These are phyloP conservation scores for Leucopsar rothschildi DNA, from an alignment of 2,113 vertebrate genomes.

Conservation along the genomic window DNA sequence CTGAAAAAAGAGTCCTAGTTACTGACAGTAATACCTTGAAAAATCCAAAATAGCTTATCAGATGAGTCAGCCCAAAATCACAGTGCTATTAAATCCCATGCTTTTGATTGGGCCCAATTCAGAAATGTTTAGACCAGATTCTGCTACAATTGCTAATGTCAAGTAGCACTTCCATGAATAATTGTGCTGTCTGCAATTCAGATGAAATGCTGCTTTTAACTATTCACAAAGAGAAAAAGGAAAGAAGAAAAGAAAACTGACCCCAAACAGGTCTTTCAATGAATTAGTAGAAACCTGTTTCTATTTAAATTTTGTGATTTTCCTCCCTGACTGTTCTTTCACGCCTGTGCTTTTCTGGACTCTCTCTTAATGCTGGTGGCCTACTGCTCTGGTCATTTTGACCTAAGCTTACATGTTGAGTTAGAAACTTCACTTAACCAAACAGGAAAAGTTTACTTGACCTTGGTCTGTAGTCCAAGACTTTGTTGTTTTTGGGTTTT, in stretches of 20 bases:
- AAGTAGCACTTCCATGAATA: constrained; percentile 14
- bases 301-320: not conserved
- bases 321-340: not conserved
- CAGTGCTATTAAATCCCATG: constrained; percentile 31
- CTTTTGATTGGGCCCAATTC: constrained; percentile 38
- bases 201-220: constrained; percentile 18
- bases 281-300: not conserved
- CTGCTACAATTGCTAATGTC: constrained; percentile 54
- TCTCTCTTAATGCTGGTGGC: not conserved
- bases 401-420: not conserved
- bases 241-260: not conserved
- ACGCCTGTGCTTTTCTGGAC: not conserved
- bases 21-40: constrained; percentile 48
- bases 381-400: not conserved
- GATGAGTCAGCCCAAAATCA: constrained; percentile 58
- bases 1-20: not conserved
- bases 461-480: not conserved
- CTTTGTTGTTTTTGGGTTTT: no score
- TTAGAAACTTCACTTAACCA: not conserved
- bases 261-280: not conserved
- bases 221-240: not conserved
- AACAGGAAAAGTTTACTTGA: not conserved
- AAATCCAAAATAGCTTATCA: constrained; percentile 52
- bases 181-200: constrained; percentile 13
- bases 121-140: constrained; percentile 54